phyloP scores from a whole-genome alignment of 1,140 invertebrate genomes.

The Glossosoma conforme region DNA sequence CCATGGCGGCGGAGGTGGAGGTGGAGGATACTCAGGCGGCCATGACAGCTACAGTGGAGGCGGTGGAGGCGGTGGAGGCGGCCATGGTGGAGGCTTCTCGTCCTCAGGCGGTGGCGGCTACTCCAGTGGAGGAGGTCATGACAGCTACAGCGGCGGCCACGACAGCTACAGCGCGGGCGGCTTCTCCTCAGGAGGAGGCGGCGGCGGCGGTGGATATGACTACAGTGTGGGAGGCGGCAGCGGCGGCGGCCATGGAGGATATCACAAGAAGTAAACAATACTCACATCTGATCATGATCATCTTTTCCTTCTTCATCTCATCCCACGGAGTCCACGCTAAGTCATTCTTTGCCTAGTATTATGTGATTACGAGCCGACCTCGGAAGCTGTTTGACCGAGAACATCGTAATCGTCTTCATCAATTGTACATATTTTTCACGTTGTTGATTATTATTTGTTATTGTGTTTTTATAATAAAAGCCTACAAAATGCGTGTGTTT shows the following conservation, averaged over 20 bases:
- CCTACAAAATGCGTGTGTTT: too few species aligned
- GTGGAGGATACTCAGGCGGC: slow-evolving; percentile 9
- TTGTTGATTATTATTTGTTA: not conserved
- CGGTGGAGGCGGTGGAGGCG: not conserved
- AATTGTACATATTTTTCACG: not conserved
- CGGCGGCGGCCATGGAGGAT: slow-evolving; percentile 2
- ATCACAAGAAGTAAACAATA: not conserved
- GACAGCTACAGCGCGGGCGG: slow-evolving; percentile 3
- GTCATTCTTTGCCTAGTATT: slow-evolving; percentile 3
- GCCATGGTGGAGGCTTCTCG: not conserved
- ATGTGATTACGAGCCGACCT: not conserved
- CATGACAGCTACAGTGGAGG: not conserved
- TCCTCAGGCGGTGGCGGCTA: slow-evolving; percentile 1
- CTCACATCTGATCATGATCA: not conserved
- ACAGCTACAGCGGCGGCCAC: not conserved
- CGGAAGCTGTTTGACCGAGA: not conserved
- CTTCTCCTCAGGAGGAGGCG: slow-evolving; percentile 14
- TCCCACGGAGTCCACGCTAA: not conserved
- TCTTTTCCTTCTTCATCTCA: not conserved
- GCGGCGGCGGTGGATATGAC: slow-evolving; percentile 19
- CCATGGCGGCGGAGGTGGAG: slow-evolving; percentile 1
- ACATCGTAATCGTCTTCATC: not conserved
- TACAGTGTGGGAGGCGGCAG: slow-evolving; percentile 6
- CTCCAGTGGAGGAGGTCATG: not conserved
- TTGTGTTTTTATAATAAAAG: not conserved